phyloP scores from a whole-genome alignment of 2,888 invertebrate species.

The Ophion slaviceki region DNA sequence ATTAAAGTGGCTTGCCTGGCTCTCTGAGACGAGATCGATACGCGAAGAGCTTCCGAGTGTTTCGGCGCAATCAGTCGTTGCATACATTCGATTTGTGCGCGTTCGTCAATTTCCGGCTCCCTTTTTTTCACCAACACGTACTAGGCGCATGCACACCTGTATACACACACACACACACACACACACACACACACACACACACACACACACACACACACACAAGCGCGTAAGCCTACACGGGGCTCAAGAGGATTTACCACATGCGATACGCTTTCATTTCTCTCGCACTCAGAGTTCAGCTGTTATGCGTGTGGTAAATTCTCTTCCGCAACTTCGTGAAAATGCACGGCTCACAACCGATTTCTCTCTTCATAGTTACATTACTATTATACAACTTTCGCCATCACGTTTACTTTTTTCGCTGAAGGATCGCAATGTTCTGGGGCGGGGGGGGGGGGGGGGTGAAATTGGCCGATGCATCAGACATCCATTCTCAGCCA shows the following conservation, averaged over 20 bases:
- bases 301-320: background rate
- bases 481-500: too few relatives aligned
- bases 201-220: background rate
- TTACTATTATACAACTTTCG: background rate
- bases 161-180: background rate
- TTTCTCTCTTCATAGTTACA: background rate
- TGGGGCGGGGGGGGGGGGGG: too few relatives aligned
- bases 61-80: constrained; percentile 50
- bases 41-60: constrained; percentile 8
- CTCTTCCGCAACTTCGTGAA: constrained; percentile 8
- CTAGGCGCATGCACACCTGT: background rate
- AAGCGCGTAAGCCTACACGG: too few relatives aligned
- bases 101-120: constrained; percentile 18
- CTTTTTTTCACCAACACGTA: constrained; percentile 13
- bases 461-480: too few relatives aligned
- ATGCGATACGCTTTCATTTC: too few relatives aligned
- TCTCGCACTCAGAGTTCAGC: too few relatives aligned
- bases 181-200: background rate
- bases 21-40: constrained; percentile 41
- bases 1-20: constrained; percentile 34
- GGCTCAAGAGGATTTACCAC: too few relatives aligned
- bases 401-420: background rate
- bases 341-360: background rate
- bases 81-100: constrained; percentile 38
- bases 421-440: too few relatives aligned